Evolutionary conservation across 2,113 vertebrate genomes (phyloP), one percentile per base, ranked within the genome.

Genomic region (Elephantulus edwardii): DNA sequence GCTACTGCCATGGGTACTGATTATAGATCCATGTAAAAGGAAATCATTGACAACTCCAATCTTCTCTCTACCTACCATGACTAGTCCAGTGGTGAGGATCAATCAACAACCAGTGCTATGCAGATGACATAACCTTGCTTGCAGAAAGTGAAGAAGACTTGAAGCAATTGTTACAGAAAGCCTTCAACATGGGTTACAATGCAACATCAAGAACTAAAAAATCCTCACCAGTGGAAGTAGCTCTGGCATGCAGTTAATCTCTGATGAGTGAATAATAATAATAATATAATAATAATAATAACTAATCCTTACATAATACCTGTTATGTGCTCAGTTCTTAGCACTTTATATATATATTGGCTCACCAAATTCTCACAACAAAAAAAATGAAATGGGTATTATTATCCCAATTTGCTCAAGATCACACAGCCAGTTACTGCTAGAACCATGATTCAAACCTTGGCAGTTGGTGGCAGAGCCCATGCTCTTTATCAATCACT

Each of bases 261-360:
- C 8, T 38, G 46, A 93, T 30, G 54, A 82, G 58, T 42, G 60
- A 89, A 64, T n/a, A 64, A 84, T 38, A 40, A 84, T 38, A 40
- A n/a, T n/a, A n/a, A n/a, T n/a, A n/a, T n/a, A 71, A 72, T 35
- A 33, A 44, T 71, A 81, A 70, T 20, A 56, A 70, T 4, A 83
- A 44, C 24, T 52, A 75, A 74, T 85, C 33, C 54, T 79, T 83
- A 56, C 33, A n/a, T 33, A 79, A 33, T 46, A 77, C 28, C 68
- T 91, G 60, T 52, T 75, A 80, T 4, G 14, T 70, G 74, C 66
- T 20, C 46, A 60, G 72, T 76, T 71, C 60, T 30, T 17, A 38
- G 75, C 28, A 81, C n/a, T 75, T 90, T 46, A 87, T 87, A 74
- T 84, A 38, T 89, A 50, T 10, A 86, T 48, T 80, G 83, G 81